phyloP scores from a whole-genome alignment of 2,888 invertebrate genomes.

The Rhagonycha lutea region DNA sequence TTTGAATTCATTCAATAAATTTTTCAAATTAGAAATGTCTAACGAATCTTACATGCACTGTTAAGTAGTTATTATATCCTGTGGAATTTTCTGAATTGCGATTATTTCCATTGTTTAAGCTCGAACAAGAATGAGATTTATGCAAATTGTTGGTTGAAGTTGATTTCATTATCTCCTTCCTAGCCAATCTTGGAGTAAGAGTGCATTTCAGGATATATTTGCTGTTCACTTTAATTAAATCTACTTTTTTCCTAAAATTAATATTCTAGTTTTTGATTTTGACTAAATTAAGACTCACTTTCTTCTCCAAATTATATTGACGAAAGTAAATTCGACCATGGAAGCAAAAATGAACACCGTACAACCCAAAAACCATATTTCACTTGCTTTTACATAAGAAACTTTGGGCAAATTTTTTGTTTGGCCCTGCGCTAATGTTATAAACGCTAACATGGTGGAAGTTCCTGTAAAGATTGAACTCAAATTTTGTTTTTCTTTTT shows the following conservation, averaged over 20 bases:
- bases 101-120: slow-evolving; percentile 62
- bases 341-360: slow-evolving; percentile 84
- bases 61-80: slow-evolving; percentile 40
- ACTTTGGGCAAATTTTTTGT: slow-evolving; percentile 86
- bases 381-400: slow-evolving; percentile 87
- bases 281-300: slow-evolving; percentile 61
- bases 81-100: slow-evolving; percentile 13
- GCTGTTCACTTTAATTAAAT: slow-evolving; percentile 75
- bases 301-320: slow-evolving; percentile 85
- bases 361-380: slow-evolving; percentile 88
- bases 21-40: too few relatives aligned
- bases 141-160: slow-evolving; percentile 64
- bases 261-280: background rate
- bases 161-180: slow-evolving; percentile 71
- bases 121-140: slow-evolving; percentile 75
- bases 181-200: slow-evolving; percentile 74
- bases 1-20: too few relatives aligned
- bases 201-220: slow-evolving; percentile 85
- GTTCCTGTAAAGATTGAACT: slow-evolving; percentile 61
- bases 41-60: slow-evolving; percentile 39
- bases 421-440: slow-evolving; percentile 83
- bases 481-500: background rate
- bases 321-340: slow-evolving; percentile 85
- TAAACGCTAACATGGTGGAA: slow-evolving; percentile 85
- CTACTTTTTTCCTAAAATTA: slow-evolving; percentile 64